Evolutionary conservation across 2,113 vertebrate species (phyloP).

Genomic region (Sapajus apella): DNA sequence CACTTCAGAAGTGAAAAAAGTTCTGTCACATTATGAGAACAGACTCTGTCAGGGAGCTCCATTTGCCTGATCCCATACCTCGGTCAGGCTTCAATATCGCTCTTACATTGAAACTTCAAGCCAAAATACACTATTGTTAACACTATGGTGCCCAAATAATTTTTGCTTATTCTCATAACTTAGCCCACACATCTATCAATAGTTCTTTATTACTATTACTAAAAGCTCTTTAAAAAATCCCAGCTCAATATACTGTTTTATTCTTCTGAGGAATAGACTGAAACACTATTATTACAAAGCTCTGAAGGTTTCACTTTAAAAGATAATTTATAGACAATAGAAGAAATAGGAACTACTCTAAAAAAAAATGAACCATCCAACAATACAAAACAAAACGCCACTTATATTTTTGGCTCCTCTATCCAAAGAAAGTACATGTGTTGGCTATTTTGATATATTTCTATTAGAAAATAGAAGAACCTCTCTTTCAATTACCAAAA

Average conservation of each 20-base stretch:
- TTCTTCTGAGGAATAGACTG: not conserved
- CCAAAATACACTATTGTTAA: not conserved
- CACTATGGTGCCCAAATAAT: rapidly evolving
- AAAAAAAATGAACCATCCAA: not conserved
- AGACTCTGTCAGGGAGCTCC: not conserved
- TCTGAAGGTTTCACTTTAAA: not conserved
- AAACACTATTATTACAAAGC: not conserved
- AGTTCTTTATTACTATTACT: not conserved
- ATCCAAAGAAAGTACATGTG: not conserved
- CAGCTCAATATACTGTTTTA: not conserved
- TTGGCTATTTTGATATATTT: not conserved
- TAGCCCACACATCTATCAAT: not conserved
- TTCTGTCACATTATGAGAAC: not conserved
- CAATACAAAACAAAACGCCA: not conserved
- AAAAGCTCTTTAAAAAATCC: not conserved
- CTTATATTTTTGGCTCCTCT: not conserved
- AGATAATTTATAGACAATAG: not conserved
- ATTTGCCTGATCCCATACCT: not conserved
- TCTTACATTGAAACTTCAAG: not conserved
- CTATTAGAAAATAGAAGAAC: not conserved
- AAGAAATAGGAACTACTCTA: not conserved
- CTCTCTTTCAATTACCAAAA: not conserved
- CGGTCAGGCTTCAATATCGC: not conserved
- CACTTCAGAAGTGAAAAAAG: not conserved
- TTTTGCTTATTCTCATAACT: not conserved